phyloP scores from a whole-genome alignment of 1,140 invertebrate species.

The Drosophila carrolli region DNA sequence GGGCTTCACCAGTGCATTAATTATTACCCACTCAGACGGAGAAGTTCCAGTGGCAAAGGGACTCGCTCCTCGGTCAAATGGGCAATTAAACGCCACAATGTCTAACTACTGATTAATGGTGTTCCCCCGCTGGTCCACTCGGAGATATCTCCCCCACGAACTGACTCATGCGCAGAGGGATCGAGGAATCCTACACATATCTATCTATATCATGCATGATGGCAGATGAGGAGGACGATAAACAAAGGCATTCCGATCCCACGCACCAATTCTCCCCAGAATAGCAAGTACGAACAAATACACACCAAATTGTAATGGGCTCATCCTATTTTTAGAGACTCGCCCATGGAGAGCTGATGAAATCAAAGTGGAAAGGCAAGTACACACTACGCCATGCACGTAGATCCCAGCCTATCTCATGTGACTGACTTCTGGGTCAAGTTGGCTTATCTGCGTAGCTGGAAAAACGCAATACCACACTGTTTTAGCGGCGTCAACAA shows the following conservation, averaged over 20 bases:
- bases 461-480: conserved; percentile 7
- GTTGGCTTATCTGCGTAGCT: conserved; percentile 8
- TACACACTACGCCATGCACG: conserved; percentile 1
- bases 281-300: conserved; percentile 9
- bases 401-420: neutral
- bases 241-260: conserved; percentile 71
- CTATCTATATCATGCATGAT: conserved; percentile 6
- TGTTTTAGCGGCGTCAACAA: conserved; percentile 26
- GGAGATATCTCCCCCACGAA: conserved; percentile 34
- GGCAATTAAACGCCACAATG: conserved; percentile 52
- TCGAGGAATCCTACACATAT: conserved; percentile 1
- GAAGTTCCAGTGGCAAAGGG: conserved; percentile 31
- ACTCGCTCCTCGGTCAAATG: conserved; percentile 35
- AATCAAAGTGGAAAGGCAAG: conserved; percentile 23
- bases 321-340: conserved; percentile 36
- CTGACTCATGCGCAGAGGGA: conserved; percentile 52
- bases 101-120: conserved; percentile 35
- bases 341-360: conserved; percentile 18
- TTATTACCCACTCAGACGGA: conserved; percentile 30
- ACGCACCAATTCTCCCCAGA: conserved; percentile 48
- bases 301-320: conserved; percentile 27
- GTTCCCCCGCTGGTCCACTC: neutral
- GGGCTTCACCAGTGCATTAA: conserved; percentile 50
- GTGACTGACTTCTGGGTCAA: conserved; percentile 18
- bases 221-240: conserved; percentile 17